Conservation (phyloP, 1,140 invertebrate species). For the Cotesia chilonis region DNA sequence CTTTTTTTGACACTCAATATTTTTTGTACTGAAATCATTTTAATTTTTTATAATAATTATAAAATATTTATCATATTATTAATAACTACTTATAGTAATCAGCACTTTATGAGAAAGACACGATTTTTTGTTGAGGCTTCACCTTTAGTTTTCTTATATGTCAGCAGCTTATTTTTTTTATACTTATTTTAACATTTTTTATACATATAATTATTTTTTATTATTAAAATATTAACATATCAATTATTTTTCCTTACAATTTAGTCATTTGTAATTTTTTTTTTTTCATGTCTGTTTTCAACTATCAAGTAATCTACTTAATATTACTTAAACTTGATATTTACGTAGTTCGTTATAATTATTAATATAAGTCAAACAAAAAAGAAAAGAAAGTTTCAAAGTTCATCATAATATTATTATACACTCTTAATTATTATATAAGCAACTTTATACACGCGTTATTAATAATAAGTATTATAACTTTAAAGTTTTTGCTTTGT, state of each 20-base stretch:
- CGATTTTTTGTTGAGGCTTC: slow-evolving; percentile 20
- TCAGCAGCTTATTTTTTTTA: slow-evolving; percentile 19
- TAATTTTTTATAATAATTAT: slow-evolving; percentile 18
- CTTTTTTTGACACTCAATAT: slow-evolving; percentile 7
- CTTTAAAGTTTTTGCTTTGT: slow-evolving; percentile 33
- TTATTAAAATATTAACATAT: slow-evolving; percentile 60
- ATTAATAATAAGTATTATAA: slow-evolving; percentile 42
- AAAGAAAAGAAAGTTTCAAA: slow-evolving; percentile 35
- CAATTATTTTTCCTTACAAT: slow-evolving; percentile 46
- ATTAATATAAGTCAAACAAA: slow-evolving; percentile 19
- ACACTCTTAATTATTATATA: slow-evolving; percentile 45
- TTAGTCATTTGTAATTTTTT: slow-evolving; percentile 2
- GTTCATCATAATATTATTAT: slow-evolving; percentile 34
- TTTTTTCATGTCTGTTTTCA: too few relatives aligned
- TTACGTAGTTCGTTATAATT: slow-evolving; percentile 30
- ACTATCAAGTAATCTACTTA: too few relatives aligned
- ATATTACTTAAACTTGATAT: slow-evolving; percentile 29
- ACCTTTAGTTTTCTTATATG: not conserved
- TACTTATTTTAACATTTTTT: slow-evolving; percentile 31
- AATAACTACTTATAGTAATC: not conserved
- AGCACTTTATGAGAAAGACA: slow-evolving; percentile 16
- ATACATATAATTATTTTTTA: slow-evolving; percentile 46
- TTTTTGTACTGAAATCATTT: slow-evolving; percentile 23
- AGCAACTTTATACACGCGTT: slow-evolving; percentile 65
- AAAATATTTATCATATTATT: not conserved